Evolutionary conservation across 2,888 invertebrate species (phyloP), one percentile per base, ranked within the genome.

Genomic region (Polietes domitor): DNA sequence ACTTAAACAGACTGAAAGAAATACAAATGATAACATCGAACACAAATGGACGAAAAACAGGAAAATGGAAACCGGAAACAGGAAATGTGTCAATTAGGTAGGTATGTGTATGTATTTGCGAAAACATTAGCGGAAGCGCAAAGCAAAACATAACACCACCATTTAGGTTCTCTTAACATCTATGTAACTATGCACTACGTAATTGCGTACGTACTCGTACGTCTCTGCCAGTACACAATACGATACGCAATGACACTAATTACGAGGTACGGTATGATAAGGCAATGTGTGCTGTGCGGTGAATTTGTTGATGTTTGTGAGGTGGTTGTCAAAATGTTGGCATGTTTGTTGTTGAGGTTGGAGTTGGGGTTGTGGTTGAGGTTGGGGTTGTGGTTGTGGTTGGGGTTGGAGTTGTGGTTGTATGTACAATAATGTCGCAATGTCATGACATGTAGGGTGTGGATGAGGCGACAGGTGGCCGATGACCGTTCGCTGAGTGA

Each of bases 81-180:
- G 28, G n/a, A 61, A n/a, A n/a, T n/a, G n/a, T n/a, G n/a, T n/a
- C 26, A 61, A 61, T 28, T 61, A 61, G 12, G 58, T 26, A 61
- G 61, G 55, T 55, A n/a, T n/a, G n/a, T 12, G 37, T 7, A 9
- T 37, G 37, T n/a, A 55, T 61, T 61, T 28, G 32, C 26, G 2
- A 61, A 47, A 61, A 61, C 61, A 61, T 61, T 61, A 61, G 24
- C 61, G 61, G 61, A 61, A 61, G 28, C 28, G 61, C n/a, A 58
- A 58, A 61, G 32, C 15, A 61, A 61, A 61, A 28, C 3, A 61
- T n/a, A 28, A 61, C 28, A 61, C 1, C 24, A 61, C 61, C 61
- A 61, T 61, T 61, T 61, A 61, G 28, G 61, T 61, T 28, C 61
- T 32, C 28, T 61, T 28, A 61, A 61, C 61, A 24, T 21, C 61